phyloP scores from a whole-genome alignment of 35 echinoderm and acorn worm genomes.

The Lytechinus pictus region DNA sequence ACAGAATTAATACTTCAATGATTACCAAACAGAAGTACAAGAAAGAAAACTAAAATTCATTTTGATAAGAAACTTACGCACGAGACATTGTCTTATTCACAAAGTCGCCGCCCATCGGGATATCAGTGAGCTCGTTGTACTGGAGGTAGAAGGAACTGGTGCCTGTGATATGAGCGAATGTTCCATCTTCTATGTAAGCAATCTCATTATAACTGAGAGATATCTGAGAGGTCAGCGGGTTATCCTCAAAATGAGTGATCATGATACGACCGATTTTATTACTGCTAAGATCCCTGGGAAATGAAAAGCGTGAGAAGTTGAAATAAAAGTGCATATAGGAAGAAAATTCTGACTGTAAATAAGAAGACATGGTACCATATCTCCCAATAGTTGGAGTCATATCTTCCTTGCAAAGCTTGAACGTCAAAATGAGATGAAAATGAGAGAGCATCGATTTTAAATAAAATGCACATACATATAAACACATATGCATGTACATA shows the following conservation, averaged over 20 bases:
- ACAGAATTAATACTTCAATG: no score
- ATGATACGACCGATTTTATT: slow-evolving; percentile 87
- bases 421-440: no score
- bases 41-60: no score
- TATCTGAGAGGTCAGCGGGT: slow-evolving; percentile 40
- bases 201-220: slow-evolving; percentile 72
- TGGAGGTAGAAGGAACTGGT: slow-evolving; percentile 47
- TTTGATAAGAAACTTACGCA: slow-evolving; percentile 65
- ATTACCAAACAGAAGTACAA: no score
- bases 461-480: no score
- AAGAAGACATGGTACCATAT: no score
- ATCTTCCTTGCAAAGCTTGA: no score
- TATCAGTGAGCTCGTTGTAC: slow-evolving; percentile 71
- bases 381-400: no score
- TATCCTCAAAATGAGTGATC: slow-evolving; percentile 83
- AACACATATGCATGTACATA: no score
- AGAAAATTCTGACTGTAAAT: no score
- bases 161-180: slow-evolving; percentile 64
- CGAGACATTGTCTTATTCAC: slow-evolving; percentile 31
- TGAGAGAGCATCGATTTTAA: no score
- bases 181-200: slow-evolving; percentile 92
- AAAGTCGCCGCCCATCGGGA: slow-evolving; percentile 82
- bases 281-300: slow-evolving; percentile 48
- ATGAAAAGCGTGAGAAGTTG: neutral
- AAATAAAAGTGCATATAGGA: no score